Evolutionary conservation across 2,888 invertebrate genomes (phyloP).

Genomic region (Atrina japonica): DNA sequence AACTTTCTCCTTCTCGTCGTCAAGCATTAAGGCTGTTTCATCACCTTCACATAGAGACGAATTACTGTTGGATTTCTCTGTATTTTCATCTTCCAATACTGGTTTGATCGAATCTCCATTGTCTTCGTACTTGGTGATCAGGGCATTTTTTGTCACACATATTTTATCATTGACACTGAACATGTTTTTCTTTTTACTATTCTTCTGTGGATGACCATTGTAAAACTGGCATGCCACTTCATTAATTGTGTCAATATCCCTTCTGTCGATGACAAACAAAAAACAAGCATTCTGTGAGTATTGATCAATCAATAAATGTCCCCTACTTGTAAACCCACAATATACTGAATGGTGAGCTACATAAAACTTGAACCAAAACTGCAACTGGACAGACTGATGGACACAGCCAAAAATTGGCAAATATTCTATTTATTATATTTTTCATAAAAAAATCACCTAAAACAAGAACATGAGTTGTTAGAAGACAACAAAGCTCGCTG

Average conservation of each 20-base stretch:
- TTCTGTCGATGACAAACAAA: too few species aligned
- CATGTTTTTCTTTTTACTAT: constrained; percentile 45
- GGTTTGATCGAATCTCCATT: constrained; percentile 34
- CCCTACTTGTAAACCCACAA: too few species aligned
- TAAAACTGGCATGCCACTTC: constrained; percentile 72
- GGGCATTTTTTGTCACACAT: constrained; percentile 72
- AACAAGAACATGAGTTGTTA: too few species aligned
- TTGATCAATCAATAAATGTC: background rate
- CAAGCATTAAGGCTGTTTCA: constrained; percentile 14
- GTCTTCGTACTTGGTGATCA: constrained; percentile 52
- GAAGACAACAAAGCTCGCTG: too few species aligned
- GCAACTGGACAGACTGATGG: too few species aligned
- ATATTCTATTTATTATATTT: too few species aligned
- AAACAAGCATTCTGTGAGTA: constrained; percentile 22
- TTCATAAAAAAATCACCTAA: too few species aligned
- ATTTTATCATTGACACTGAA: constrained; percentile 72
- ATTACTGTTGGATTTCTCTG: background rate
- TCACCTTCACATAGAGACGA: background rate
- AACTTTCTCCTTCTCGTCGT: constrained; percentile 12
- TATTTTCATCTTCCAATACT: constrained; percentile 20
- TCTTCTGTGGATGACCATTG: constrained; percentile 59
- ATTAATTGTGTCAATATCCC: constrained; percentile 71
- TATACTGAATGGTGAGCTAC: background rate
- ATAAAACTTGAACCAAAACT: too few species aligned
- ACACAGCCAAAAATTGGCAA: too few species aligned